Conservation (phyloP, 2,888 invertebrate species). For the Palloptera scutellata region DNA sequence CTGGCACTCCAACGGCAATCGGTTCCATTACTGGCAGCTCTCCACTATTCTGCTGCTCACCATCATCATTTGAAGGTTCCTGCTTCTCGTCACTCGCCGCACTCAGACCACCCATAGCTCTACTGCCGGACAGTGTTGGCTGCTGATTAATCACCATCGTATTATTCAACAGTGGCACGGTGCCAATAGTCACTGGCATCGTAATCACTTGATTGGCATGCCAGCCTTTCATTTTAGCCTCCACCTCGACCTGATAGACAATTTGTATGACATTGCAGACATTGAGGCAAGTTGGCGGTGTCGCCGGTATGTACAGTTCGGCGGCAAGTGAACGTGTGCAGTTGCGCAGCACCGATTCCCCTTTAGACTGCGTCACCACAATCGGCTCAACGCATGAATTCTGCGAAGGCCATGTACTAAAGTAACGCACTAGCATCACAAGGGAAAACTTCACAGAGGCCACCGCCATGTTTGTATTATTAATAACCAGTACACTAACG, state of each 20-base stretch:
- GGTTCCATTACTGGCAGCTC: constrained; percentile 4
- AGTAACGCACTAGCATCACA: constrained; percentile 54
- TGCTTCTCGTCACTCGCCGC: background rate
- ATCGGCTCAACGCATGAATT: constrained; percentile 52
- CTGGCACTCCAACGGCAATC: background rate
- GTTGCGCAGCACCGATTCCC: constrained; percentile 49
- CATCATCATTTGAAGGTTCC: background rate
- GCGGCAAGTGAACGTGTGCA: constrained; percentile 48
- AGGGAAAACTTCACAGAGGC: constrained; percentile 49
- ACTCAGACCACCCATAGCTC: background rate
- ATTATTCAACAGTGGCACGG: constrained; percentile 51
- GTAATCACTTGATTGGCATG: constrained; percentile 51
- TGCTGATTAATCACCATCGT: constrained; percentile 36
- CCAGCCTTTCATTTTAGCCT: constrained; percentile 48
- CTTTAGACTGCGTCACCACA: constrained; percentile 46
- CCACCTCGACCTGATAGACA: constrained; percentile 57
- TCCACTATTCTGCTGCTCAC: background rate
- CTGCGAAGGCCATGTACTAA: constrained; percentile 42
- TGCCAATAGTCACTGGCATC: constrained; percentile 61
- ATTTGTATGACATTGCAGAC: constrained; percentile 56
- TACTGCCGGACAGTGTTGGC: constrained; percentile 9
- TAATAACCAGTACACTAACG: constrained; percentile 66
- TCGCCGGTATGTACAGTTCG: constrained; percentile 54
- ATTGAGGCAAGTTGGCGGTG: constrained; percentile 58
- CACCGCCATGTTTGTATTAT: constrained; percentile 65